Evolutionary conservation across 2,888 invertebrate species (phyloP), one percentile per base, ranked within the genome.

Genomic region (Trichogramma evanescens): DNA sequence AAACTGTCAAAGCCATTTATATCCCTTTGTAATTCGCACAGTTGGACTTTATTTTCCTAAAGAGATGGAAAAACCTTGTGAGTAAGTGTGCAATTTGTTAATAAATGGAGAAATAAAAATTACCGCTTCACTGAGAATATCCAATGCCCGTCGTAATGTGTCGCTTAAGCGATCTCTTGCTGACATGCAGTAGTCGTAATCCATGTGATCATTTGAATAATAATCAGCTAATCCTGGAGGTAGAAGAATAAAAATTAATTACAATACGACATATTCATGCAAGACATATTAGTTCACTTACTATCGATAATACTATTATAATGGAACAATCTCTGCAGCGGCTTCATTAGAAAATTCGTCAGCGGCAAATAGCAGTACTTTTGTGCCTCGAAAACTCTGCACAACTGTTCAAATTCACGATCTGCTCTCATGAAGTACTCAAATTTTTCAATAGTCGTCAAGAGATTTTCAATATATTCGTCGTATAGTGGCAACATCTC

Each of bases 11-110:
- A 91, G n/a, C 90, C 89, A 58, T 83, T 82, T 66, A 96, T 84
- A 75, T 96, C 95, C 65, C 94, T 82, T 75, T 95, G 93, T 66
- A 97, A 79, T 76, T 95, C 95, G 73, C 92, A 89, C 54, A 96
- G 80, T 66, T 91, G 88, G 42, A 91, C 89, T 73, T 89, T 83
- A 79, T 95, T 93, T 72, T 90, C 89, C 72, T 83, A 66, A 39
- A 65, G 64, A 38, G 9, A 41, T 42, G 45, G 53, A 8, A 49
- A 41, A 48, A 26, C 26, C 26, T 26, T 1, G 26, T 26, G 26
- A 26, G 26, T 26, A 1, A 26, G 26, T 26, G 56, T 45, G 7
- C 4, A 49, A 44, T 6, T 55, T 41, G 13, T 44, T 13, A 10
- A 59, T 55, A 41, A 44, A 6, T 46, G 40, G 49, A 49, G 48